A percentile compares a stretch with the other conserved stretches of the same genome.
These are phyloP conservation scores for Dipodomys stephensi DNA, from an alignment of 2,113 vertebrate genomes.

Conservation along the genomic window DNA sequence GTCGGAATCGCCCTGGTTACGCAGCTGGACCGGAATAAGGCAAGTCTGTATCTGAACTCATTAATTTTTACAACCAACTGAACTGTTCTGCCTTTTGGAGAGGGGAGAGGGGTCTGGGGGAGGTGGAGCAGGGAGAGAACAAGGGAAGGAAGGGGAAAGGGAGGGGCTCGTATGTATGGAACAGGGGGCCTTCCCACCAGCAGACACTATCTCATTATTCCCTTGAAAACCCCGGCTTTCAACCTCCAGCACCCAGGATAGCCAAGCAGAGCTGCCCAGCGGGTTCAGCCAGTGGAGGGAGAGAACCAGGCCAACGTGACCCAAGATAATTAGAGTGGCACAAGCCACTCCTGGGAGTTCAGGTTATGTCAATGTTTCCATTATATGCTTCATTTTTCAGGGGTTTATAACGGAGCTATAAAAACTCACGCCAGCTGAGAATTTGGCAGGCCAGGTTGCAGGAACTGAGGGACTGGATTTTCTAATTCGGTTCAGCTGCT, in stretches of 20 bases:
- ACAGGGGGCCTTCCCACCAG: slow-evolving; percentile 72
- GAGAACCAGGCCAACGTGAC: slow-evolving; percentile 63
- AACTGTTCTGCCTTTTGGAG: slow-evolving; percentile 84
- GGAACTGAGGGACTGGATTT: slow-evolving; percentile 45
- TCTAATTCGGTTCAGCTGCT: slow-evolving; percentile 77
- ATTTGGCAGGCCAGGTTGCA: slow-evolving; percentile 73
- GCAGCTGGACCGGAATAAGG: slow-evolving; percentile 91
- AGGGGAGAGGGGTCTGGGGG: slow-evolving; percentile 37
- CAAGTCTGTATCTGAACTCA: slow-evolving; percentile 90
- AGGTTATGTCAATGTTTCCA: slow-evolving; percentile 87
- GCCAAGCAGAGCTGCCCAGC: not conserved
- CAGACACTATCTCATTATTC: slow-evolving; percentile 68
- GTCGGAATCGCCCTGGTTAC: slow-evolving; percentile 89
- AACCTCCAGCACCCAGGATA: slow-evolving; percentile 19
- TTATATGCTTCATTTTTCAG: slow-evolving; percentile 78
- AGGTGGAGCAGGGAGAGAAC: slow-evolving; percentile 57
- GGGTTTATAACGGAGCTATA: slow-evolving; percentile 83
- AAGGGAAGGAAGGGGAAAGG: slow-evolving; percentile 67
- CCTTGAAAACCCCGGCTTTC: not conserved
- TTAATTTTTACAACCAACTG: slow-evolving; percentile 91
- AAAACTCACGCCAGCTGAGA: slow-evolving; percentile 83
- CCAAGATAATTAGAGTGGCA: slow-evolving; percentile 66
- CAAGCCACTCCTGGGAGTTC: slow-evolving; percentile 77
- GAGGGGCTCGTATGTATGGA: slow-evolving; percentile 66
- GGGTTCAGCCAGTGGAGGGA: slow-evolving; percentile 45